Conservation (phyloP, 2,797 vertebrate genomes). For the Eremophila alpestris region DNA sequence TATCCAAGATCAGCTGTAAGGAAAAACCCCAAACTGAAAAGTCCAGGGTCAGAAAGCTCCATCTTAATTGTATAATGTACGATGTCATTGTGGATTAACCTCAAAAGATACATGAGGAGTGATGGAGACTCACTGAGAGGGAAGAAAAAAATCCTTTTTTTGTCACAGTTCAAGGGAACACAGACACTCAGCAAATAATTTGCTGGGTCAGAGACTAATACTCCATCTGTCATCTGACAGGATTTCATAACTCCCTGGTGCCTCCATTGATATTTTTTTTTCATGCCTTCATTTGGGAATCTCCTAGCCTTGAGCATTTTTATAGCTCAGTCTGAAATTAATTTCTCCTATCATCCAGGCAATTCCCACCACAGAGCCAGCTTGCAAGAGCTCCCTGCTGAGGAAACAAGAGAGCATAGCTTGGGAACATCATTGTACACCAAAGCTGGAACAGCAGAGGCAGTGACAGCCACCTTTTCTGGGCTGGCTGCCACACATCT, state of each 20-base stretch:
- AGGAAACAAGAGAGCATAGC: background rate
- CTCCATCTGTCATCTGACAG: background rate
- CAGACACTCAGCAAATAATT: background rate
- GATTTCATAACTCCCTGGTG: conserved; percentile 3
- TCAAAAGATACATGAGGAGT: background rate
- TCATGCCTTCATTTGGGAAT: background rate
- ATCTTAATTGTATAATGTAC: background rate
- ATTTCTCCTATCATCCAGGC: background rate
- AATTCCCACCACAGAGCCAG: background rate
- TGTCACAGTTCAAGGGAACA: background rate
- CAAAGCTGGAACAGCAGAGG: background rate
- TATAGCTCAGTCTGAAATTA: background rate
- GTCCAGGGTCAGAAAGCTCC: background rate
- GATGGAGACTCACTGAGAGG: background rate
- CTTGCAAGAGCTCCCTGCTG: background rate
- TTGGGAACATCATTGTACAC: background rate
- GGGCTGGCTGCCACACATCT: background rate
- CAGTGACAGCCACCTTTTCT: background rate
- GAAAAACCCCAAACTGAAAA: background rate
- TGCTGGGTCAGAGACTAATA: conserved; percentile 30
- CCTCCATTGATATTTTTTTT: background rate
- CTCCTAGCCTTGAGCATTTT: background rate
- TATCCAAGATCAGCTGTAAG: background rate
- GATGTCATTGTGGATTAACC: background rate
- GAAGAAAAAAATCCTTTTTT: background rate